Conservation (phyloP, 2,888 invertebrate genomes). For the Corbicula japonica region DNA sequence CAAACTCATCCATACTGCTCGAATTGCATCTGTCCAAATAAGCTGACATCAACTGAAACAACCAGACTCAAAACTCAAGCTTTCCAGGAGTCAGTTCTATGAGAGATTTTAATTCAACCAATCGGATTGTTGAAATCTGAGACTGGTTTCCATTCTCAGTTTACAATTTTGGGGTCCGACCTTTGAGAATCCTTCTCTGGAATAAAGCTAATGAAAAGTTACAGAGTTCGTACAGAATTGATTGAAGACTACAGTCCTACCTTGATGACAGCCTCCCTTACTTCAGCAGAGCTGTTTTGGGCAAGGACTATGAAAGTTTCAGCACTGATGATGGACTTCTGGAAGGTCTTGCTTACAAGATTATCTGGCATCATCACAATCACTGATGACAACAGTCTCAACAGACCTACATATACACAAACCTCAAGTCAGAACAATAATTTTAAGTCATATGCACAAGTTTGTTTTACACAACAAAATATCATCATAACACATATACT, state of each 20-base stretch:
- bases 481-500: no score
- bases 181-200: background rate
- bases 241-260: slow-evolving; percentile 81
- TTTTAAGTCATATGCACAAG: no score
- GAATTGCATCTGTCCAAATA: slow-evolving; percentile 88
- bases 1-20: slow-evolving; percentile 88
- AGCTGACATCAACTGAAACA: slow-evolving; percentile 87
- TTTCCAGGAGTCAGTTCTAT: background rate
- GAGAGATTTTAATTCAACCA: background rate
- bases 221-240: no score
- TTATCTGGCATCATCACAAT: slow-evolving; percentile 90
- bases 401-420: slow-evolving; percentile 89
- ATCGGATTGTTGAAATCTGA: no score
- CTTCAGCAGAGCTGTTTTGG: slow-evolving; percentile 90
- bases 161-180: no score
- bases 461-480: no score
- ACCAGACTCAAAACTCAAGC: no score
- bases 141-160: no score
- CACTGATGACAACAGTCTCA: slow-evolving; percentile 90
- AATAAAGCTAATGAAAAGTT: background rate
- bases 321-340: slow-evolving; percentile 84
- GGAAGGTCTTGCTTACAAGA: slow-evolving; percentile 72
- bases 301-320: slow-evolving; percentile 91
- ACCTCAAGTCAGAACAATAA: no score
- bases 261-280: slow-evolving; percentile 91